Evolutionary conservation across 2,888 invertebrate species (phyloP).

Genomic region (Acronicta leporina): DNA sequence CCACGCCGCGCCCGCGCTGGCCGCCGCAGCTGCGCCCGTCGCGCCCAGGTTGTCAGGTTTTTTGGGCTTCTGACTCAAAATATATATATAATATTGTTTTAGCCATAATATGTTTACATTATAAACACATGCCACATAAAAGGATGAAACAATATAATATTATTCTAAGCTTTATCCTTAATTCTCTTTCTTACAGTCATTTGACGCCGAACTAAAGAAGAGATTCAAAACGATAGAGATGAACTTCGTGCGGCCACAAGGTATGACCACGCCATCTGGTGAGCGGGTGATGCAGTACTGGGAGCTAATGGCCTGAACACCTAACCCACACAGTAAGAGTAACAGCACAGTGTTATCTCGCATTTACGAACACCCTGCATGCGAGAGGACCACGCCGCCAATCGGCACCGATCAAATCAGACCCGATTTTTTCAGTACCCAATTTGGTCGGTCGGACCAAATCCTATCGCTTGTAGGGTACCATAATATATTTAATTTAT

Average conservation of each 20-base stretch:
- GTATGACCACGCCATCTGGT: slow-evolving; percentile 89
- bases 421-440: slow-evolving; percentile 17
- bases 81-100: too few species aligned
- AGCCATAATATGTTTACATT: too few species aligned
- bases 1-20: too few species aligned
- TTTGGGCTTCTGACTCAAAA: too few species aligned
- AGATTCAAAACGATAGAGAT: slow-evolving; percentile 93
- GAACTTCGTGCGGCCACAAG: slow-evolving; percentile 92
- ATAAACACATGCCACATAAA: too few species aligned
- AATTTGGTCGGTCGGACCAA: slow-evolving; percentile 47
- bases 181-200: slow-evolving; percentile 86
- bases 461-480: slow-evolving; percentile 41
- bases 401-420: slow-evolving; percentile 14
- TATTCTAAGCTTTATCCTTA: neutral
- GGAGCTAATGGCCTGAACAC: slow-evolving; percentile 81
- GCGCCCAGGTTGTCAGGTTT: too few species aligned
- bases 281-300: slow-evolving; percentile 92
- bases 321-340: slow-evolving; percentile 19
- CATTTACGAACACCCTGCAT: slow-evolving; percentile 43
- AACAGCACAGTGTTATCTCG: slow-evolving; percentile 29
- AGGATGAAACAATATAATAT: too few species aligned
- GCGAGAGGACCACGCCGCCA: slow-evolving; percentile 26
- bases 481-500: slow-evolving; percentile 23
- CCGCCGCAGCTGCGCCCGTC: too few species aligned
- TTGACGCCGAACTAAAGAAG: slow-evolving; percentile 93